Evolutionary conservation across 2,888 invertebrate genomes (phyloP).

Genomic region (Rutpela maculata): DNA sequence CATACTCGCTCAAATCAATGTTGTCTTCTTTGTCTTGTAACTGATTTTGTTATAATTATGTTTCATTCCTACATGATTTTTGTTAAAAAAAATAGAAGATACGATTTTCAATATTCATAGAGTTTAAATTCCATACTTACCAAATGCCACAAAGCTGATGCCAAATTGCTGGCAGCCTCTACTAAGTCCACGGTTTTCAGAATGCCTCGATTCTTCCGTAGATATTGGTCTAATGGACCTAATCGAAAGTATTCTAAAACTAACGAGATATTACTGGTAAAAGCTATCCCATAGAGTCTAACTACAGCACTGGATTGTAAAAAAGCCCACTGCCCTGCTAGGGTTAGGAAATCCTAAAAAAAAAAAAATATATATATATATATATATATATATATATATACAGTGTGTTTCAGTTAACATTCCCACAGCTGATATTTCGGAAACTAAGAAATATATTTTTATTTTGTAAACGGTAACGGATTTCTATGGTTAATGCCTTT

Average conservation of each 20-base stretch:
- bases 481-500: no score
- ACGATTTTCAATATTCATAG: constrained; percentile 5
- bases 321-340: constrained; percentile 87
- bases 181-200: constrained; percentile 84
- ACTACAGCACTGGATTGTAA: constrained; percentile 86
- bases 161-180: constrained; percentile 87
- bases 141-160: constrained; percentile 91
- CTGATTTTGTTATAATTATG: no score
- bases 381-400: no score
- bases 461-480: no score
- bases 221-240: constrained; percentile 86
- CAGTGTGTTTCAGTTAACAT: no score
- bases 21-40: no score
- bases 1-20: no score
- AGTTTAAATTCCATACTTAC: constrained; percentile 73
- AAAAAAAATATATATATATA: no score
- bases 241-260: constrained; percentile 87
- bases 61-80: no score
- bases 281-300: constrained; percentile 85
- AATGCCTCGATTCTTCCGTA: constrained; percentile 74
- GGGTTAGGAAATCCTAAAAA: constrained; percentile 84
- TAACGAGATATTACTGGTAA: constrained; percentile 86
- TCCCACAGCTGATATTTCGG: no score
- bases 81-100: no score
- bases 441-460: no score